Evolutionary conservation across 2,888 invertebrate species (phyloP).

Genomic region (Brachycybe producta): DNA sequence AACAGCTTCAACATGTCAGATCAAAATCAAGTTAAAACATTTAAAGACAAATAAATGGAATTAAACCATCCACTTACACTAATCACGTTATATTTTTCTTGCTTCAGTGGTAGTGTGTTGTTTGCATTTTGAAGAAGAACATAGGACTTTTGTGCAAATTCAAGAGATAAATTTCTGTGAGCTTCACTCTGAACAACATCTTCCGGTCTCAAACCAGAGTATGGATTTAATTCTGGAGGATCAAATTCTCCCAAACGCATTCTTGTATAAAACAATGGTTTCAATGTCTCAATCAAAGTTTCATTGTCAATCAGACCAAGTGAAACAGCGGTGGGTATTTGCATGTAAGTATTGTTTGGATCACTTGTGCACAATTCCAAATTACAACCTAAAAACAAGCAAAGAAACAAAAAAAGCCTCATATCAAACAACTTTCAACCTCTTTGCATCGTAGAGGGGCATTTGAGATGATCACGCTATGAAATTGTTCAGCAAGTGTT

Average conservation of each 20-base stretch:
- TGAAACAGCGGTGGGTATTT: constrained; percentile 12
- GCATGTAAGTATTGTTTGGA: constrained; percentile 13
- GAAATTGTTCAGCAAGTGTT: too few species aligned
- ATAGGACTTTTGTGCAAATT: constrained; percentile 14
- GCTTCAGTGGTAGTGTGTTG: constrained; percentile 10
- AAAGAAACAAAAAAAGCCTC: background rate
- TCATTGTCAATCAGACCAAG: constrained; percentile 8
- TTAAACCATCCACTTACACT: constrained; percentile 8
- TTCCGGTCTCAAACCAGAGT: constrained; percentile 6
- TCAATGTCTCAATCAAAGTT: constrained; percentile 11
- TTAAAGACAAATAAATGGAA: too few species aligned
- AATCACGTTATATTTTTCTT: constrained; percentile 7
- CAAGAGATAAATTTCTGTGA: constrained; percentile 8
- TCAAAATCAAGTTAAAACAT: too few species aligned
- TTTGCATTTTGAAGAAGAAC: constrained; percentile 12
- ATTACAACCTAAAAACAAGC: constrained; percentile 8
- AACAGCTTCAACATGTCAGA: too few species aligned
- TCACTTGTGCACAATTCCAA: constrained; percentile 13
- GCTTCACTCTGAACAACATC: constrained; percentile 15
- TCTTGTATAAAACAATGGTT: constrained; percentile 17
- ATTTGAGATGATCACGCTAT: too few species aligned
- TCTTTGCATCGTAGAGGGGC: too few species aligned
- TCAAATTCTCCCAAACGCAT: constrained; percentile 19
- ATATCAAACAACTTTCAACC: background rate
- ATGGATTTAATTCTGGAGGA: constrained; percentile 16